Base-by-base conservation (phyloP, 2,113 vertebrate genomes). In the Xenopus laevis region DNA sequence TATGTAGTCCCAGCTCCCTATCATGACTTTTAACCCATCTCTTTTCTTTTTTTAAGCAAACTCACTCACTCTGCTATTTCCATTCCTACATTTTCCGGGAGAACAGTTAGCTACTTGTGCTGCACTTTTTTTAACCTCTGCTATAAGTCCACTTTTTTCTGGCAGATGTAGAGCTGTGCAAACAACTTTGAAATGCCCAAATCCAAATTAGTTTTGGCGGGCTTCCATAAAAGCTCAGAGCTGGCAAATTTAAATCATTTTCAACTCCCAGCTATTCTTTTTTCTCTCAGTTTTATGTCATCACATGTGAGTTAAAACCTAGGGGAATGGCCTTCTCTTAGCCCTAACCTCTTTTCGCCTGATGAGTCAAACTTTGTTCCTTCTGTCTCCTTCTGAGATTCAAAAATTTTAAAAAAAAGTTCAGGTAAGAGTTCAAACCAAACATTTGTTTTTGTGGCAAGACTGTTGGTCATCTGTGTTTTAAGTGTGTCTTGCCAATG, bases 241-340 rank as follows among this genome's bases (percentile, higher is more conserved):
- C 83, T 87, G 81, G 79, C 84, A 86, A 84, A 85, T 87, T 86
- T 84, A 86, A 89, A 87, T 89, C 30, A 81, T 86, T 90, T 86
- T 85, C 77, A 78, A 79, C 71, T 86, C 65, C 67, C 79, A 78
- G 79, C 78, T 40, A 40, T 40, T 40, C 6, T 40, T 40, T 40
- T 40, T 40, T 40, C 33, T 40, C 30, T 33, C 6, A 1, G 72
- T 78, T 89, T 86, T 86, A 83, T 89, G 84, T 90, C 86, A 87
- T 88, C 80, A 82, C 82, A 72, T 81, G 69, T 82, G 82, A 87
- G 74, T 86, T 90, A 88, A 86, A 88, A 87, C 73, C 81, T 65
- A 79, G 74, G 68, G n/a, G 77, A 84, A 86, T 85, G 44, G 73
- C 44, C 65, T 53, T n/a, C 46, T 71, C 65, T 80, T 82, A 80